Evolutionary conservation across 1,140 invertebrate genomes (phyloP).

Genomic region (Ceratitis capitata): DNA sequence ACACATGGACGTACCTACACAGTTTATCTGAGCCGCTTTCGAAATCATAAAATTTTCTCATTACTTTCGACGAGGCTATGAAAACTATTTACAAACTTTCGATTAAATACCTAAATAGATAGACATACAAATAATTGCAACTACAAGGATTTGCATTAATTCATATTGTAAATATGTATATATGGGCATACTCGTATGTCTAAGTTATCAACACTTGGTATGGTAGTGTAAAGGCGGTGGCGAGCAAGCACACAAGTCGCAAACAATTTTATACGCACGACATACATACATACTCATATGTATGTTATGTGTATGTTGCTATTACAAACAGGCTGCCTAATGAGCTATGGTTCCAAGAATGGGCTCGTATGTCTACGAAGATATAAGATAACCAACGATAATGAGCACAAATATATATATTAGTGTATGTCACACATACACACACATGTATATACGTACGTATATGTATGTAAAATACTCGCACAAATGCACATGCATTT

Average conservation of each 20-base stretch:
- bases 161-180: not conserved
- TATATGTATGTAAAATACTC: not conserved
- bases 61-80: no score
- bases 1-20: no score
- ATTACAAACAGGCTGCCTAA: not conserved
- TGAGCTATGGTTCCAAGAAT: not conserved
- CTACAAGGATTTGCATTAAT: not conserved
- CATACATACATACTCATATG: not conserved
- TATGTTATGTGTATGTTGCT: not conserved
- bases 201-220: no score
- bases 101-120: not conserved
- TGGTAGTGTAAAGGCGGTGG: not conserved
- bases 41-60: no score
- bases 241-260: not conserved
- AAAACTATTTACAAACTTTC: no score
- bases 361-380: not conserved
- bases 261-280: not conserved
- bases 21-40: no score
- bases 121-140: not conserved
- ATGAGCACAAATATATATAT: not conserved
- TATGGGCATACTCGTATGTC: not conserved
- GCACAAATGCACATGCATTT: not conserved
- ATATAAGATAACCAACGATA: not conserved
- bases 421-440: not conserved
- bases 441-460: not conserved